phyloP scores from a whole-genome alignment of 2,797 vertebrate genomes.

The Crocidura indochinensis region DNA sequence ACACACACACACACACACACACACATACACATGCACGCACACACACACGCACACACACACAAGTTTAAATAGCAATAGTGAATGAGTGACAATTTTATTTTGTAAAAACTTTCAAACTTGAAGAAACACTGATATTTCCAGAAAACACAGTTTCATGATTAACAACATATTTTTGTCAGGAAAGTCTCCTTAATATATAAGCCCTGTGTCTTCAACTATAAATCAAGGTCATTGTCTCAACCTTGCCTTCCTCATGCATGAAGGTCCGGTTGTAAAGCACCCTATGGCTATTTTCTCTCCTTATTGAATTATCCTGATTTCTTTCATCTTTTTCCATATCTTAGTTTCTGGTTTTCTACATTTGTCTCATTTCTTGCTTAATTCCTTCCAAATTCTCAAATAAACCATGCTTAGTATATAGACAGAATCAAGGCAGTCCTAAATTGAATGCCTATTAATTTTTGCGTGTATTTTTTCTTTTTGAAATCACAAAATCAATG shows the following conservation, averaged over 20 bases:
- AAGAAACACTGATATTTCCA: slow-evolving; percentile 35
- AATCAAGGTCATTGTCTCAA: slow-evolving; percentile 24
- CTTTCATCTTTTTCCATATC: not conserved
- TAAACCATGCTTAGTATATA: slow-evolving; percentile 31
- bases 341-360: slow-evolving; percentile 35
- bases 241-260: not conserved
- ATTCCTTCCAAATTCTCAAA: slow-evolving; percentile 49
- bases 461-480: slow-evolving; percentile 45
- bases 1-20: no score
- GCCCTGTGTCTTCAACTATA: not conserved
- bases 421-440: not conserved
- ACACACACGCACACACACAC: no score
- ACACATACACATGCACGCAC: no score
- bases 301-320: slow-evolving; percentile 30
- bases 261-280: slow-evolving; percentile 18
- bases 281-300: not conserved
- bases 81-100: not conserved
- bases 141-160: slow-evolving; percentile 28
- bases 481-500: not conserved
- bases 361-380: slow-evolving; percentile 40
- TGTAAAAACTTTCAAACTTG: not conserved
- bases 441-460: slow-evolving; percentile 6
- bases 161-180: not conserved
- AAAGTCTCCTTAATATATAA: not conserved
- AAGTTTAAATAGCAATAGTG: no score